phyloP scores from a whole-genome alignment of 2,888 invertebrate genomes.

The Himalopsyche anomala region DNA sequence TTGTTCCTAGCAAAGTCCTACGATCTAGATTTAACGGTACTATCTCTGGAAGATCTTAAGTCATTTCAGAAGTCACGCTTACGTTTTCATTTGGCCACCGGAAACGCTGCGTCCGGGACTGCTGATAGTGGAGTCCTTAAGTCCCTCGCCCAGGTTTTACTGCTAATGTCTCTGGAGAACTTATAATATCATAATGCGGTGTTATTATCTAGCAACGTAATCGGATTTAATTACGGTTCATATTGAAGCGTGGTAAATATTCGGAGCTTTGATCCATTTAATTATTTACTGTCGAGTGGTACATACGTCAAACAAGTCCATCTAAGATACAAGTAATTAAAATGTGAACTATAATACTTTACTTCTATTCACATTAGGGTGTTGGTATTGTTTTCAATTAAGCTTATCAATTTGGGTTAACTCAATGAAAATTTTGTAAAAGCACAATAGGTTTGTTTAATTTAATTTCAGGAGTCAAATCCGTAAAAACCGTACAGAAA shows the following conservation, averaged over 20 bases:
- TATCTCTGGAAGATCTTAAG: conserved; percentile 11
- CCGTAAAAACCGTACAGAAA: too few species aligned
- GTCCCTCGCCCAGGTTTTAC: conserved; percentile 10
- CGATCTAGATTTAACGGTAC: neutral
- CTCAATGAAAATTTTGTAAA: too few species aligned
- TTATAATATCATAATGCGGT: conserved; percentile 23
- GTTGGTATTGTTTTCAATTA: too few species aligned
- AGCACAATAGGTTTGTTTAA: too few species aligned
- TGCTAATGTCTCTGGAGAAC: conserved; percentile 24
- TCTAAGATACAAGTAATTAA: too few species aligned
- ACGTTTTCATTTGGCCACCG: conserved; percentile 44
- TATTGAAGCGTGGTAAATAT: neutral
- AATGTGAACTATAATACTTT: too few species aligned
- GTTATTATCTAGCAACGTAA: neutral
- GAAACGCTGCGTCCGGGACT: conserved; percentile 19
- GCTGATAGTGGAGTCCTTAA: conserved; percentile 29
- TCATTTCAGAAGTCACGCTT: conserved; percentile 39
- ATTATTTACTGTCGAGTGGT: neutral
- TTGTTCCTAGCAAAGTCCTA: neutral
- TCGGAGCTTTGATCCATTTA: neutral
- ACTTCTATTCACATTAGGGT: too few species aligned
- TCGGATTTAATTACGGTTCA: conserved; percentile 17
- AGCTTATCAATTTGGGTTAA: too few species aligned
- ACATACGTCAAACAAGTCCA: neutral
- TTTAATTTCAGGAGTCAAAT: too few species aligned